Evolutionary conservation across 2,888 invertebrate species (phyloP), one percentile per base, ranked within the genome.

Genomic region (Phytoseiulus persimilis): DNA sequence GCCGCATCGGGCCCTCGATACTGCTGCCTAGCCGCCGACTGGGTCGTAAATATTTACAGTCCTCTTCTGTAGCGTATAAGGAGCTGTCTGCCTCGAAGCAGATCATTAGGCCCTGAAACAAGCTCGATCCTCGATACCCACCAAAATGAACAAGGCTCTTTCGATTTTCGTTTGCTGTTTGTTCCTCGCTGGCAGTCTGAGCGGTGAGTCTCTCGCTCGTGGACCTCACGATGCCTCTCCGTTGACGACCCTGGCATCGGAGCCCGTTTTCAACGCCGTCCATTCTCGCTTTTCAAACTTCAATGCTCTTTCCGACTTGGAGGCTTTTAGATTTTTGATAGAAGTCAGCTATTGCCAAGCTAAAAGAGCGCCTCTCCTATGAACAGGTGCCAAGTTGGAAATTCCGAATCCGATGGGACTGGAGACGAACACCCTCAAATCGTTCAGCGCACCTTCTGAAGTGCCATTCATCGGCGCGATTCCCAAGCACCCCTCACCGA

Each of bases 91-190:
- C 18, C 65, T 65, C 18, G 65, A 3, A 65, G 65, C 65, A 65
- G 23, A 23, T 28, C 65, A 65, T 65, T 65, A 65, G 65, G 65
- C 28, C 65, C 18, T 18, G 2, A 65, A 65, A 65, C 65, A 28
- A 65, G 28, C 5, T 6, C 2, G 65, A 14, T 65, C 18, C 28
- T 65, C 65, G 5, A 2, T 14, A 14, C 1, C 28, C 23, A 14
- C 18, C 65, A 65, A 65, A 65, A 65, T 65, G 65, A 87, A 87
- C 87, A 87, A 14, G 31, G 18, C 83, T 33, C 9, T 83, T 83
- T 31, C 83, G 23, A 83, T 33, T 31, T 83, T 83, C 83, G 87
- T 87, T 0, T 87, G 87, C 87, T 32, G 32, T 32, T 33, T 45
- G 45, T 32, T 87, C 45, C 45, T 87, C 11, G 45, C n/a, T 6